Conservation (phyloP, 2,888 invertebrate genomes). For the Nemapogon koenigi region DNA sequence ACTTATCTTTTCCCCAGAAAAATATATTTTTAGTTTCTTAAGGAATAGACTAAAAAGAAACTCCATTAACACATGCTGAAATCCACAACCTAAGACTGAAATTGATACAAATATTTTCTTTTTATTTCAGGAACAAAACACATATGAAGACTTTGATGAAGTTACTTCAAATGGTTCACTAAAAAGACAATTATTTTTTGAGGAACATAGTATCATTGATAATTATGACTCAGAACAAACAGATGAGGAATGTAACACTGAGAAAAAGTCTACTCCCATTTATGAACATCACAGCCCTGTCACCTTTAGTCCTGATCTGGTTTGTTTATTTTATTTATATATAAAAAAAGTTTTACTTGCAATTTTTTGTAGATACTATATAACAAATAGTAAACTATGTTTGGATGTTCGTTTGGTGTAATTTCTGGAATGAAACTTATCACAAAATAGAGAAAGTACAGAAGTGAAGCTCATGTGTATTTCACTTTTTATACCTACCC, state of each 20-base stretch:
- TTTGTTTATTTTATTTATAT: slow-evolving; percentile 16
- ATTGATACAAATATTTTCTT: slow-evolving; percentile 1
- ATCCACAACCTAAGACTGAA: not conserved
- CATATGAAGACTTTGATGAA: slow-evolving; percentile 48
- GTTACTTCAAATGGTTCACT: slow-evolving; percentile 54
- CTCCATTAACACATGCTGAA: not conserved
- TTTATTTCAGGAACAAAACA: slow-evolving; percentile 25
- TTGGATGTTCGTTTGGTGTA: too few species aligned
- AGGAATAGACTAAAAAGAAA: not conserved
- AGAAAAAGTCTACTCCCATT: slow-evolving; percentile 34
- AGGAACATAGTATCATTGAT: slow-evolving; percentile 49
- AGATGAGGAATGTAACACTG: slow-evolving; percentile 39
- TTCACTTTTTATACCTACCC: too few species aligned
- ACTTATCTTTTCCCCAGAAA: not conserved
- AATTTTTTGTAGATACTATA: slow-evolving; percentile 1
- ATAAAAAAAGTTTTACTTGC: not conserved
- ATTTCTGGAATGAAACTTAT: too few species aligned
- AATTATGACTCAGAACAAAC: slow-evolving; percentile 52
- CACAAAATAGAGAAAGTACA: too few species aligned
- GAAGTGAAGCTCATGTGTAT: too few species aligned
- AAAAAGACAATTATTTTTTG: slow-evolving; percentile 45
- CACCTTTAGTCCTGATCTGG: slow-evolving; percentile 47
- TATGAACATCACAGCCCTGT: slow-evolving; percentile 42
- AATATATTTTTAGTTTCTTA: not conserved
- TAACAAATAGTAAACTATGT: too few species aligned